Base-by-base conservation (phyloP, 2,888 invertebrate genomes). In the Sialis fuliginosa region DNA sequence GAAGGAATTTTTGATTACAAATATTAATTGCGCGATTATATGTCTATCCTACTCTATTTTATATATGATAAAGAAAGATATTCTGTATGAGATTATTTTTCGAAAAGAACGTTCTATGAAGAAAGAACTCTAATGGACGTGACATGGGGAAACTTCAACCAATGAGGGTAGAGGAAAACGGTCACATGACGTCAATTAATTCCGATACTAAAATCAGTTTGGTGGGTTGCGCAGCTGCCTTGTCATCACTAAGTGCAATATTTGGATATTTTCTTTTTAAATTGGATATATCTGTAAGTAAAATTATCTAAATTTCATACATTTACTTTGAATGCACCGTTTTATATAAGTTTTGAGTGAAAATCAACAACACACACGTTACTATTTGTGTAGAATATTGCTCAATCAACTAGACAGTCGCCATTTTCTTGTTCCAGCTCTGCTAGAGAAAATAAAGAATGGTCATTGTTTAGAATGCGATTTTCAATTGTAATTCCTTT, bases 231-330 rank as follows among this genome's bases (percentile, higher is more conserved):
- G 47, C 47, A 42, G 51, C 51, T 53, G 52, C 51, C 54, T 53
- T 55, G 54, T 55, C 54, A 54, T 53, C 52, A 52, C 53, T 54
- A 52, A 51, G 46, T 48, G 50, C 44, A 13, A 52, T 50, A 34
- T 47, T 47, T 42, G 47, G 42, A 42, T 40, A 47, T 42, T 47
- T 47, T 47, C 39, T 30, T 42, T 35, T 42, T 33, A 47, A 47
- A 47, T 47, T 45, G 34, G 39, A 45, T 32, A 30, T 45, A 39
- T 45, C 22, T 45, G 45, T 45, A 45, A 45, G 45, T 45, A 45
- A 39, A 22, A 30, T 12, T 8, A 13, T 44, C 22, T 22, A 22
- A 22, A 22, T 22, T 22, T 22, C 22, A 22, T 22, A 43, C 10
- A 43, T 30, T 43, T 43, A 12, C 32, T 32, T 43, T 7, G 22